Conservation (phyloP, 2,797 vertebrate species). For the Hydrocynus forskahlii region DNA sequence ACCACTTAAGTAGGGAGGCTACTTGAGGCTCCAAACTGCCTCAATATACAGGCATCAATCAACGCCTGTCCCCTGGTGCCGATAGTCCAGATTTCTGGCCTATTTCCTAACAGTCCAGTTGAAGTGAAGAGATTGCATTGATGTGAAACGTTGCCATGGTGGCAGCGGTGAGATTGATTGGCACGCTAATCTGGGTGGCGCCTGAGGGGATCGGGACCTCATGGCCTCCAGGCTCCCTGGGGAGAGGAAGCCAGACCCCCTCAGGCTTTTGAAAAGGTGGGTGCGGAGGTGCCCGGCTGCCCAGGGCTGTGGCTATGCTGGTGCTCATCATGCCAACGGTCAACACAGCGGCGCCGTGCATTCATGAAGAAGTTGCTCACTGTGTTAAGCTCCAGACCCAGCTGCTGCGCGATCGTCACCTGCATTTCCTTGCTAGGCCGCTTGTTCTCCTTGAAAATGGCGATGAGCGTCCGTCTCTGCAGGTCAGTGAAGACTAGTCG, state of each 20-base stretch:
- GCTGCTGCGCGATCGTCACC: slow-evolving; percentile 98
- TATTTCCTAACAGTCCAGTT: slow-evolving; percentile 67
- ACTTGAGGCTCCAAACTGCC: slow-evolving; percentile 22
- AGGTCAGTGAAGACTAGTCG: slow-evolving; percentile 98
- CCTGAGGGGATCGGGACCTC: slow-evolving; percentile 56
- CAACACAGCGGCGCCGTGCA: slow-evolving; percentile 93
- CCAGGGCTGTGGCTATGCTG: slow-evolving; percentile 76
- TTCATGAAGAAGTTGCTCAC: slow-evolving; percentile 99
- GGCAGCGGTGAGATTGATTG: slow-evolving; percentile 71
- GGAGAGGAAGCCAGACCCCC: slow-evolving; percentile 51
- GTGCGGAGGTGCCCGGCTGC: slow-evolving; percentile 86
- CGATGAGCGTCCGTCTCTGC: slow-evolving; percentile 96
- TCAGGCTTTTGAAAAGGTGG: slow-evolving; percentile 97
- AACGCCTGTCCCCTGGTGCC: neutral
- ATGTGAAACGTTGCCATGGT: slow-evolving; percentile 35
- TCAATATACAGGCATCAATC: slow-evolving; percentile 13
- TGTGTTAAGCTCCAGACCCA: slow-evolving; percentile 96
- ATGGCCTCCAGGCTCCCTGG: slow-evolving; percentile 54
- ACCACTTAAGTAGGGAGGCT: slow-evolving; percentile 33
- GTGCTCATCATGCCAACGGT: slow-evolving; percentile 96
- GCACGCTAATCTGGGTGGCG: slow-evolving; percentile 64
- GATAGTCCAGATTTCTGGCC: slow-evolving; percentile 37
- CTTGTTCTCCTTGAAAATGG: slow-evolving; percentile 99
- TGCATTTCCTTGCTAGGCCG: slow-evolving; percentile 98
- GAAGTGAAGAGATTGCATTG: slow-evolving; percentile 51